Evolutionary conservation across 1,140 invertebrate genomes (phyloP), one percentile per base, ranked within the genome.

Genomic region (Ganaspis sp.): DNA sequence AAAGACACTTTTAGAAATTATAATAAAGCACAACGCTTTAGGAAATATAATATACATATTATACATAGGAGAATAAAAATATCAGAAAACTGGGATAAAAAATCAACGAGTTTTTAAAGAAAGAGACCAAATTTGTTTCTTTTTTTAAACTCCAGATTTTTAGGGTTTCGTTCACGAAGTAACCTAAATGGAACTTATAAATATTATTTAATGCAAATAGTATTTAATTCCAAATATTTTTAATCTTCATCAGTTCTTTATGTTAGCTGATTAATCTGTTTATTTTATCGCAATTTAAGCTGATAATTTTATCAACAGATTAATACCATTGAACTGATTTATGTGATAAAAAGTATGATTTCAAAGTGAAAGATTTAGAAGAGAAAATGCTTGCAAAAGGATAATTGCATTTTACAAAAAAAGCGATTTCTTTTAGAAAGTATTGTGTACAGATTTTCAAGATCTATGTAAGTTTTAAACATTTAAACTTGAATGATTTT

Each of bases 311-410:
- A n/a, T n/a, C n/a, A n/a, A n/a, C 54, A 58, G 54, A 26, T 58
- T 21, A 26, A 23, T n/a, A n/a, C 2, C 6, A 21, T 64, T 64
- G 58, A 29, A 64, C 58, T 64, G 15, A 8, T 64, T 64, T 29
- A 29, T 26, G 23, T 64, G 11, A n/a, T 29, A 12, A 64, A 26
- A 64, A 64, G 58, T 34, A 64, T 64, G 26, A 9, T 21, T 64
- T 23, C n/a, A 64, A 34, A 71, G 74, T 49, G 72, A 73, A 45
- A 53, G 29, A 58, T 37, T 21, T 74, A 37, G 12, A 17, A 23
- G 75, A 64, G 64, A 9, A 53, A 79, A 71, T 9, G 54, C 78
- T 70, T 5, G 54, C 77, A 11, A 26, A 29, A 11, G 8, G 23
- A 29, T 26, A 26, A 12, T 64, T 64, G 15, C 9, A 26, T n/a